These are phyloP conservation scores for Chlamydotis undulata DNA, from an alignment of 2,113 vertebrate genomes.

Conservation along the genomic window DNA sequence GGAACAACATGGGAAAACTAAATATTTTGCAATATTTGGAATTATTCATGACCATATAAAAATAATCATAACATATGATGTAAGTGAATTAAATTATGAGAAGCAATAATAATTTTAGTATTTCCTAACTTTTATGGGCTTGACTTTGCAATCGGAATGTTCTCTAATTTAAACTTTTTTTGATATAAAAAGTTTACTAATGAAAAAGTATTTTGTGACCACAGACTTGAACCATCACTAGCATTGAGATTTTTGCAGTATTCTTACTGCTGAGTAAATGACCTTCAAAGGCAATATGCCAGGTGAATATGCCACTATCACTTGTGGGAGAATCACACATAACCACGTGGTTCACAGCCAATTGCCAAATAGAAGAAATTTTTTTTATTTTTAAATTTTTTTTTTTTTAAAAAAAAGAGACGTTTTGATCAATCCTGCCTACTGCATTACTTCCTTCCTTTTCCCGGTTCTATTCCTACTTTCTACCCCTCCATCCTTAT, in stretches of 20 bases:
- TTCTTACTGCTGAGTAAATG: background rate
- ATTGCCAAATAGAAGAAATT: background rate
- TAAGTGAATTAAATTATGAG: background rate
- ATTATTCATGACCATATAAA: background rate
- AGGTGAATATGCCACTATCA: background rate
- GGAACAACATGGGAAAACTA: background rate
- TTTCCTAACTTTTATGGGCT: background rate
- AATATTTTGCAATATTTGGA: background rate
- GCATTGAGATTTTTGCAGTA: background rate
- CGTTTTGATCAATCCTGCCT: background rate
- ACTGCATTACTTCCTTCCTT: background rate
- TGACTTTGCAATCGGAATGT: background rate
- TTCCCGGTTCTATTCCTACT: background rate
- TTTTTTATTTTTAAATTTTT: too few species aligned
- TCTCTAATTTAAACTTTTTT: background rate
- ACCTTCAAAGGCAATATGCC: background rate
- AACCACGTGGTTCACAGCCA: background rate
- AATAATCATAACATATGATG: background rate
- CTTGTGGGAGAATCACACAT: background rate
- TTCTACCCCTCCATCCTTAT: background rate
- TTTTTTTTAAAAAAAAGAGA: too few species aligned
- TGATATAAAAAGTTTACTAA: background rate
- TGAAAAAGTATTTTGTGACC: background rate
- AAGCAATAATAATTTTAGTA: background rate
- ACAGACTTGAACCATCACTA: background rate